Base-by-base conservation (phyloP, 1,140 invertebrate species). In the Caenorhabditis remanei region DNA sequence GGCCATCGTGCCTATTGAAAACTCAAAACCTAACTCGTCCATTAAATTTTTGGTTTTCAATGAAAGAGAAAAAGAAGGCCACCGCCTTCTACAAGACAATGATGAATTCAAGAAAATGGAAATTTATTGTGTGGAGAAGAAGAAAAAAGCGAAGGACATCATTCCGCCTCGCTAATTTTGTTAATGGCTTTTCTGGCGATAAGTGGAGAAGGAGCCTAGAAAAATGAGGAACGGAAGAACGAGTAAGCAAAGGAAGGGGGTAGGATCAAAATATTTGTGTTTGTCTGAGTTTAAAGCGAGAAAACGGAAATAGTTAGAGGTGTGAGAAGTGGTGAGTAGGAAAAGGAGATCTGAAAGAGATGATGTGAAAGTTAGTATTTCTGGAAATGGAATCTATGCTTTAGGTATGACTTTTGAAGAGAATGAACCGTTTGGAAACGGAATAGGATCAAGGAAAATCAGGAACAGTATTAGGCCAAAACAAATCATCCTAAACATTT, bases 1-100 rank as follows among this genome's bases (percentile, higher is more conserved):
- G 71, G 46, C 21, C 71, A 79, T 71, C 65, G 65, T 16, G 5
- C 7, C 55, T 11, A 32, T 50, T 50, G 71, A 79, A 79, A 79
- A 79, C 71, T 79, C 46, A 79, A 79, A 79, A 79, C 71, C 71
- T 79, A 79, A 79, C 71, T 79, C 71, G 50, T 79, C 71, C 71
- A 50, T 79, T 71, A 19, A 43, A 67, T 24, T 9, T 79, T 11
- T 32, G 32, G 32, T 32, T 24, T 43, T 53, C 5, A n/a, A 46
- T 24, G 4, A 8, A 8, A 79, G 41, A 3, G 41, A 41, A 21
- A 50, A 21, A 50, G 43, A 21, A n/a, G 40, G n/a, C 8, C 19
- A 50, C 71, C n/a, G n/a, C n/a, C 2, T 32, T 32, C 32, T 32
- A 32, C 32, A 32, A 32, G 32, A 32, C 32, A 32, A 32, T 32